phyloP scores from a whole-genome alignment of 2,797 vertebrate species.

The Gymnothorax reevesii region DNA sequence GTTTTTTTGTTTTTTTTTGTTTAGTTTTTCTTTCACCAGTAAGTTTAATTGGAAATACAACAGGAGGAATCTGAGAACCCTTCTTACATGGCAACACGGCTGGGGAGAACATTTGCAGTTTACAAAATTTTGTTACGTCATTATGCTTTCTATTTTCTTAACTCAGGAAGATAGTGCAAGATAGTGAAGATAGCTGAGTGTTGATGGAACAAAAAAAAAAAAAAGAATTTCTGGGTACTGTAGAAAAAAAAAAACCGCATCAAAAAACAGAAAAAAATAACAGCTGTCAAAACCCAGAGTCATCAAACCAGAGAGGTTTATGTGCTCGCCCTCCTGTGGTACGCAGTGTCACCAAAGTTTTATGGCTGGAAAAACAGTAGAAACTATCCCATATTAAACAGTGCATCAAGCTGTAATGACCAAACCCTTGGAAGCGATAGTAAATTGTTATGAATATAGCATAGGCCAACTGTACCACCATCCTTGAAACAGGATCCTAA shows the following conservation, averaged over 20 bases:
- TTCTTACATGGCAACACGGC: too few species aligned
- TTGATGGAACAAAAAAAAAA: background rate
- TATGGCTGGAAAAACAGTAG: background rate
- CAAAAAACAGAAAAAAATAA: background rate
- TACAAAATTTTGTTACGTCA: background rate
- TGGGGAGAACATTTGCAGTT: too few species aligned
- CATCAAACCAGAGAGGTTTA: background rate
- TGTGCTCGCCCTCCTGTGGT: background rate
- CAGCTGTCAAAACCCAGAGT: constrained; percentile 3
- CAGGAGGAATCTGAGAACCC: too few species aligned
- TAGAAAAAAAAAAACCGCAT: too few species aligned
- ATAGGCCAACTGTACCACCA: background rate
- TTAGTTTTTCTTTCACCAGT: too few species aligned
- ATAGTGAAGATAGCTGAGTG: too few species aligned
- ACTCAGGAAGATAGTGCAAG: background rate
- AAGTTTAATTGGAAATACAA: too few species aligned
- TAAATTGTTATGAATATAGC: constrained; percentile 17
- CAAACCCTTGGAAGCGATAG: background rate
- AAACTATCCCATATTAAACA: background rate
- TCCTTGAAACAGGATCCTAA: background rate
- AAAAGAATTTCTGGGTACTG: background rate
- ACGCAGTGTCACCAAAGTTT: background rate
- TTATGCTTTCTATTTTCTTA: background rate
- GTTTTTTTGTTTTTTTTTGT: too few species aligned
- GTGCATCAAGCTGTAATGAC: constrained; percentile 6